Base-by-base conservation (phyloP, 2,797 vertebrate genomes). In the Premnoplex brunnescens region DNA sequence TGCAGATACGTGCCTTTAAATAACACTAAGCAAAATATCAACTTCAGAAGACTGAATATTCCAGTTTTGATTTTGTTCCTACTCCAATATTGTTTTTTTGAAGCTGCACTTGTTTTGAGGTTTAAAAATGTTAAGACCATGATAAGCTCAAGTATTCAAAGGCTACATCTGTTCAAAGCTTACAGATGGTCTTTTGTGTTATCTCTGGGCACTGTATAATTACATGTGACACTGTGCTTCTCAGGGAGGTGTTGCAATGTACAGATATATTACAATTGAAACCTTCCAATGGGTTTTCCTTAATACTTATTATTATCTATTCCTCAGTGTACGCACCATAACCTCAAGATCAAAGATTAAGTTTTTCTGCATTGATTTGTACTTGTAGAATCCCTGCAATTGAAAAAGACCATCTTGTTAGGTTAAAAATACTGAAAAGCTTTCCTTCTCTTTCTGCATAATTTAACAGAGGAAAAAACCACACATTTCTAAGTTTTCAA, bases 121-220 rank as follows among this genome's bases (percentile, higher is more conserved):
- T 95, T 95, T 86, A 93, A 71, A 96, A 92, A 96, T 91, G 68
- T 79, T 90, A 95, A 80, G 56, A 93, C 91, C 69, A 94, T 63
- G 78, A 94, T 93, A 95, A 97, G 86, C 92, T 89, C 48, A 95
- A 96, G 72, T 93, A 90, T 97, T 97, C 90, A 97, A 96, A 94
- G 84, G 80, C 85, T 96, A 82, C 91, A 97, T 96, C 97, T 97
- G 95, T 95, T 97, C 66, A 91, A 83, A 90, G 93, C 85, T 95
- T 95, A 90, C 94, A 97, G 94, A 97, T 97, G 97, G 94, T 94
- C 96, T 98, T 98, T 97, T 97, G 95, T 98, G 89, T 95, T 96
- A 89, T 97, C 83, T 94, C 67, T 19, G 44, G 84, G 36, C 54
- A 62, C 83, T 96, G 91, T 96, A 89, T 97, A 97, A 97, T 97